Conservation (phyloP, 2,113 vertebrate genomes). For the Cheilinus undulatus region DNA sequence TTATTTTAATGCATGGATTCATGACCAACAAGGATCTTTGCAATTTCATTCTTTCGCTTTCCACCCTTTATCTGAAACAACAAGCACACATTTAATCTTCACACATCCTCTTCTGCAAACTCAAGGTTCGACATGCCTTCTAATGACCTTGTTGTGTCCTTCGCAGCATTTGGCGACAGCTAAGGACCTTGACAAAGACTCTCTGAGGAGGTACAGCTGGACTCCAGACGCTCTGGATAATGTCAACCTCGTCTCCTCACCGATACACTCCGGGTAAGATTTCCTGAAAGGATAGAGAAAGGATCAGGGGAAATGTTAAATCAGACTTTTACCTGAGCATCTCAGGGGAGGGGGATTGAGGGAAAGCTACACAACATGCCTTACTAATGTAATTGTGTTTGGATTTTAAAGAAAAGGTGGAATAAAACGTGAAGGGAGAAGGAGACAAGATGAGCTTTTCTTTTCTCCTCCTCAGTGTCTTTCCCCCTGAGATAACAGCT, state of each 20-base stretch:
- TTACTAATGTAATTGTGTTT: no score
- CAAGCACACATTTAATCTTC: neutral
- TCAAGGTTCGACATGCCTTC: neutral
- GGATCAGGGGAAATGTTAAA: neutral
- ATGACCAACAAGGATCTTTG: neutral
- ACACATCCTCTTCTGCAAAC: neutral
- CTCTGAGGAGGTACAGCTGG: conserved; percentile 97
- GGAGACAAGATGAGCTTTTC: neutral
- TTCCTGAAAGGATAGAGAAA: neutral
- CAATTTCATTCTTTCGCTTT: neutral
- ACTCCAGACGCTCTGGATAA: conserved; percentile 94
- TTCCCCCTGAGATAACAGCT: conserved; percentile 11
- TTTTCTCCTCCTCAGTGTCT: conserved; percentile 20
- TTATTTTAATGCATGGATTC: conserved; percentile 2
- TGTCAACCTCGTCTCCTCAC: conserved; percentile 95
- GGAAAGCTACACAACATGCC: neutral
- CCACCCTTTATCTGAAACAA: neutral
- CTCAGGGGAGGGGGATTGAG: neutral
- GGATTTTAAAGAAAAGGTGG: neutral
- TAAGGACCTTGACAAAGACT: conserved; percentile 92
- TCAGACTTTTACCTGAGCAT: neutral
- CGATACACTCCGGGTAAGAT: conserved; percentile 97
- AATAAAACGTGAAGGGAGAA: neutral
- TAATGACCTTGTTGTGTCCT: conserved; percentile 45
- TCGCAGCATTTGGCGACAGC: conserved; percentile 90